Percentiles rank a stretch among this genome's conserved stretches.
These are phyloP conservation scores for Prolemur simus DNA, from an alignment of 2,113 vertebrate genomes.

Conservation along the genomic window DNA sequence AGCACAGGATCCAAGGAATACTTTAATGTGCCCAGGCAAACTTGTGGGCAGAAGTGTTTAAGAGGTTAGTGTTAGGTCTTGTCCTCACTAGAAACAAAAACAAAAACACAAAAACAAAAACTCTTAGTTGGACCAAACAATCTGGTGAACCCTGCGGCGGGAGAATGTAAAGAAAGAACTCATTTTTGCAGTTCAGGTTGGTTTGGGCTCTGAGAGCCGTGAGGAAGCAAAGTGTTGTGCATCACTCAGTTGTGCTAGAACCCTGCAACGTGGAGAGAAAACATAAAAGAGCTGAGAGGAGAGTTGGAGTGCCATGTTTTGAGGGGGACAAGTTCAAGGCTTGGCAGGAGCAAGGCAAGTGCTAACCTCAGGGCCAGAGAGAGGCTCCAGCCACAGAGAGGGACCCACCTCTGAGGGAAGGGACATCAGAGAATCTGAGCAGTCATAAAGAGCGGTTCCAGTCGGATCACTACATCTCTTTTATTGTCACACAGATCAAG, in stretches of 20 bases:
- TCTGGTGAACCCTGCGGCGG: background rate
- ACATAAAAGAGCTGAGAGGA: background rate
- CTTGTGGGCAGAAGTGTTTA: slow-evolving; percentile 18
- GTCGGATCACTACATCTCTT: background rate
- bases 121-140: background rate
- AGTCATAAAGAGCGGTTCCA: background rate
- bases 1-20: slow-evolving; percentile 37
- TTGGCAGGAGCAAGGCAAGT: background rate
- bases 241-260: background rate
- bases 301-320: background rate
- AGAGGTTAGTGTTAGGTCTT: background rate
- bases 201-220: background rate
- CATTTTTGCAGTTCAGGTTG: background rate
- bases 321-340: background rate
- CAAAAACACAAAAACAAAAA: slow-evolving; percentile 51
- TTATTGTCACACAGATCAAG: background rate
- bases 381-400: background rate
- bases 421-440: background rate
- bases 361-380: background rate
- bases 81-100: slow-evolving; percentile 32
- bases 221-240: background rate
- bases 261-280: background rate
- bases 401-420: background rate
- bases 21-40: slow-evolving; percentile 28
- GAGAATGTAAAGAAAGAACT: background rate